Evolutionary conservation across 2,888 invertebrate genomes (phyloP), one percentile per base, ranked within the genome.

Genomic region (Siphlonurus alternatus): DNA sequence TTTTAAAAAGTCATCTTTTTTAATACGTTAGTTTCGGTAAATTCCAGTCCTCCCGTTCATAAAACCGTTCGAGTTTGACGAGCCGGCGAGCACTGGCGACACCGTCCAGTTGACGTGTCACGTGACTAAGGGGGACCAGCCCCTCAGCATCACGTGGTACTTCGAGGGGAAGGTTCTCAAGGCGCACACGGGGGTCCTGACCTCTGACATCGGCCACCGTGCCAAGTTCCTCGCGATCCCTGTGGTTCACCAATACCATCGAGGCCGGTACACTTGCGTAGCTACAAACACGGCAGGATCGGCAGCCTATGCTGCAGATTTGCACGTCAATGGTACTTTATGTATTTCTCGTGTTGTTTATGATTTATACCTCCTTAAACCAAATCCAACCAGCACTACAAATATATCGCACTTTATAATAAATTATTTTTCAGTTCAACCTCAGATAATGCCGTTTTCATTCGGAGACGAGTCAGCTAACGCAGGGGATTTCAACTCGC

Each of bases 211-310:
- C 3, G 64, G 64, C 2, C n/a, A 10, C 23, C 10, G 64, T 18
- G 61, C 64, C 18, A 64, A 38, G 1, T 25, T 64, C 23, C 53
- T 64, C 2, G 19, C 51, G 23, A 61, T 64, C 7, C n/a, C 61
- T 38, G n/a, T 19, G 18, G 64, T 61, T 18, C 22, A 18, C 20
- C 51, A 23, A 19, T n/a, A 22, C 22, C 60, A 64, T 61, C 18
- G 22, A 15, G 84, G 84, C 68, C 78, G 76, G 68, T 84, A 83
- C 72, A 77, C 79, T 68, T 84, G 83, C 72, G 74, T 75, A 69
- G 83, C 80, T 67, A 75, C 75, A 70, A 83, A 84, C 76, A 75
- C 76, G 68, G 83, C 81, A 67, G 83, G 82, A 70, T 74, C 76
- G 68, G 74, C 78, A 66, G 74, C 75, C 67, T 76, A 78, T 71